Evolutionary conservation across 2,113 vertebrate genomes (phyloP).

Genomic region (Uria lomvia): DNA sequence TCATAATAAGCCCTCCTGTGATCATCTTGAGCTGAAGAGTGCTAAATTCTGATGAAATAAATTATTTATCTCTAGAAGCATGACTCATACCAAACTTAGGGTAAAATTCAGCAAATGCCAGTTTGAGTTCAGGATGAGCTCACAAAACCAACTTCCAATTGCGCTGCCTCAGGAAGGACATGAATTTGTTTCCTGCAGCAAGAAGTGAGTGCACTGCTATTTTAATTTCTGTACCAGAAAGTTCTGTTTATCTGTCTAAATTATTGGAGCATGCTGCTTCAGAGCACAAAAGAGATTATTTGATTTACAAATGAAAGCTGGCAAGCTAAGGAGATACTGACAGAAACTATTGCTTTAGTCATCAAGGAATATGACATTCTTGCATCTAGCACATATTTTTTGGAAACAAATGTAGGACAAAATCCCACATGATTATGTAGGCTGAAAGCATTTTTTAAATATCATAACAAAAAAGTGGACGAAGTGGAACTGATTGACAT

Average conservation of each 20-base stretch:
- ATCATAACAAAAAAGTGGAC: neutral
- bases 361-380: neutral
- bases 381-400: slow-evolving; percentile 9
- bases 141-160: neutral
- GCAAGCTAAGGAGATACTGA: slow-evolving; percentile 25
- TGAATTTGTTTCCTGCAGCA: neutral
- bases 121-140: neutral
- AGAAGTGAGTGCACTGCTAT: neutral
- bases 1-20: neutral
- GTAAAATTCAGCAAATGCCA: neutral
- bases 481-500: neutral
- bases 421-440: slow-evolving; percentile 1
- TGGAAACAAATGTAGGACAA: slow-evolving; percentile 27
- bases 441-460: slow-evolving; percentile 12
- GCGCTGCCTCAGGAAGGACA: neutral
- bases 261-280: slow-evolving; percentile 22
- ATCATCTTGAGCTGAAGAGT: neutral
- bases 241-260: slow-evolving; percentile 13
- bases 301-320: slow-evolving; percentile 52
- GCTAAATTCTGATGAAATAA: neutral
- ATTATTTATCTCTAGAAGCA: neutral
- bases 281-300: neutral
- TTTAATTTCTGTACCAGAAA: slow-evolving; percentile 35
- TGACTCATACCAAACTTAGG: neutral
- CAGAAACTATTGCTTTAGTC: slow-evolving; percentile 46